Conservation (phyloP, 35 echinoderm and acorn worm genomes). For the Stichopus chloronotus region DNA sequence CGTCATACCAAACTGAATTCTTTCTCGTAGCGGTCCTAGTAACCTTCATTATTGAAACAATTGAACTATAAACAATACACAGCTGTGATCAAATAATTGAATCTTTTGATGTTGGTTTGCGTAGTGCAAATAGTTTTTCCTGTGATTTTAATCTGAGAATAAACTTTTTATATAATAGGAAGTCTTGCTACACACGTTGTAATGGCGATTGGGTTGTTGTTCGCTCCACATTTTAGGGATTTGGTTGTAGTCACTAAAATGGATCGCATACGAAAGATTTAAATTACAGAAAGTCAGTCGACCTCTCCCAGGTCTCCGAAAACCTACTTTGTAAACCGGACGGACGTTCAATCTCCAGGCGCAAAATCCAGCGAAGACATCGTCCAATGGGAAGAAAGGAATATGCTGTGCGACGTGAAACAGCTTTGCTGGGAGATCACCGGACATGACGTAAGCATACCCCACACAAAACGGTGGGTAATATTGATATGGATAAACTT, state of each 20-base stretch:
- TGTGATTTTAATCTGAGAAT: not conserved
- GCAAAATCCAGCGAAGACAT: slow-evolving; percentile 42
- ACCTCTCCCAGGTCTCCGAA: slow-evolving; percentile 8
- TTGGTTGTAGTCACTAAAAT: not conserved
- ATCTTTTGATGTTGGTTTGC: no score
- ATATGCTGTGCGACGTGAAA: slow-evolving; percentile 8
- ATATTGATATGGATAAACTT: slow-evolving; percentile 49
- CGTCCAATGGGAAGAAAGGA: slow-evolving; percentile 42
- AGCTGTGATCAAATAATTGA: no score
- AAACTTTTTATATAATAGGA: slow-evolving; percentile 6
- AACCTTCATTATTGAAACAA: not conserved
- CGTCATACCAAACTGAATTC: not conserved
- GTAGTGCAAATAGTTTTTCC: no score
- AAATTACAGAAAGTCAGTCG: slow-evolving; percentile 24
- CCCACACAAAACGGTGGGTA: slow-evolving; percentile 85
- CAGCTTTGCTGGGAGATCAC: slow-evolving; percentile 50
- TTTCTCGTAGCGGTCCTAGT: not conserved
- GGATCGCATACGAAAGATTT: slow-evolving; percentile 40
- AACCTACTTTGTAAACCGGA: slow-evolving; percentile 2
- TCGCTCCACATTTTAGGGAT: not conserved
- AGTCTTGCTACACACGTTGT: slow-evolving; percentile 16
- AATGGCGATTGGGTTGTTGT: not conserved
- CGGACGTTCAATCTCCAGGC: not conserved
- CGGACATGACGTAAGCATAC: slow-evolving; percentile 81
- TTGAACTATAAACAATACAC: not conserved